A percentile compares a stretch with the other conserved stretches of the same genome.
These are phyloP conservation scores for Noctilio leporinus DNA, from an alignment of 2,113 vertebrate species.

Conservation along the genomic window DNA sequence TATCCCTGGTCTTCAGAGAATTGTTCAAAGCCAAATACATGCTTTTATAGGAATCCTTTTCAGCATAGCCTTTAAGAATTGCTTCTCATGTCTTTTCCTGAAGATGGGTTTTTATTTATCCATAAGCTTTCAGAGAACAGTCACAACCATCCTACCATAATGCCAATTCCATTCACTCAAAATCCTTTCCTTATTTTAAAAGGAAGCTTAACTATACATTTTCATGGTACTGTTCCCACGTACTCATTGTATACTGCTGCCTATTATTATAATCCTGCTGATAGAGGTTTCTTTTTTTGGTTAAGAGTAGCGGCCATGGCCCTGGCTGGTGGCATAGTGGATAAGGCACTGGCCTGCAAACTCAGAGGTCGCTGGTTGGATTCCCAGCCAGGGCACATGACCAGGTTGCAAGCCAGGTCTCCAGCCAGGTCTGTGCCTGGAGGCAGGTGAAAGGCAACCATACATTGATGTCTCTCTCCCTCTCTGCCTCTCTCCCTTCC, in stretches of 20 bases:
- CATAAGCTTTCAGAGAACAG: neutral
- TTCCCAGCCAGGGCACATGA: no score
- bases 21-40: neutral
- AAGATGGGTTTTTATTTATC: neutral
- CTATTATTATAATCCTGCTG: neutral
- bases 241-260: neutral
- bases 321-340: no score
- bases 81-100: neutral
- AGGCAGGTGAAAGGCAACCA: no score
- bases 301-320: neutral
- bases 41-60: neutral
- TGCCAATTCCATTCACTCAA: neutral
- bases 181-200: neutral
- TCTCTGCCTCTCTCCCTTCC: no score
- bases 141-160: neutral
- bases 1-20: neutral
- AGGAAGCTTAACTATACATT: neutral
- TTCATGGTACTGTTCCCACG: neutral
- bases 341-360: no score
- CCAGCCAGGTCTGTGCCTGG: no score
- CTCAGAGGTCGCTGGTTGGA: no score
- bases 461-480: no score
- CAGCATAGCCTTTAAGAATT: neutral
- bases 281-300: neutral
- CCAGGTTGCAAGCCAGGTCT: no score